These are phyloP conservation scores for Mastomys natalensis DNA, from an alignment of 2,113 vertebrate genomes.

Conservation along the genomic window DNA sequence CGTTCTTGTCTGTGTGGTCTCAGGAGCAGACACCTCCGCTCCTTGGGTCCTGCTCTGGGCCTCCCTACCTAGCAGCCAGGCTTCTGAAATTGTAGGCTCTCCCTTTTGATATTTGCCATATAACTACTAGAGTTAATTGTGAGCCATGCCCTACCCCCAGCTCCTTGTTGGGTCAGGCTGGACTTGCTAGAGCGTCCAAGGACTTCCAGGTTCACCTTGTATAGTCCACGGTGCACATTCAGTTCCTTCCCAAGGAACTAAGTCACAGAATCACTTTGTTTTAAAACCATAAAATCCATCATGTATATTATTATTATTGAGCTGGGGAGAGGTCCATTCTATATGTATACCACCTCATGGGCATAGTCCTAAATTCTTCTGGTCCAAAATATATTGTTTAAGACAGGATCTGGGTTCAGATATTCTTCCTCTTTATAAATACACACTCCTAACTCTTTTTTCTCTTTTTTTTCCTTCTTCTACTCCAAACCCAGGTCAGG, in stretches of 20 bases:
- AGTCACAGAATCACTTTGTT: not conserved
- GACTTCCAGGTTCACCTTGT: not conserved
- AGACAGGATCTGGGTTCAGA: not conserved
- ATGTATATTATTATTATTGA: not conserved
- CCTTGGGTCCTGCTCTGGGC: not conserved
- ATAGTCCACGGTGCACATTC: not conserved
- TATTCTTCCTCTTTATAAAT: not conserved
- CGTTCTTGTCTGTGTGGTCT: too few species aligned
- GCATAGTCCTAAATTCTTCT: not conserved
- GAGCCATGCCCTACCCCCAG: not conserved
- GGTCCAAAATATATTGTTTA: not conserved
- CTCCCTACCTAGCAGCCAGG: not conserved
- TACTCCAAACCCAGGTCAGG: accelerated
- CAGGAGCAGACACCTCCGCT: not conserved
- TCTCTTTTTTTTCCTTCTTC: not conserved
- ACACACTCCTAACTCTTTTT: not conserved
- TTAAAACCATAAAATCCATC: not conserved
- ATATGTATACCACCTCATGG: too few species aligned
- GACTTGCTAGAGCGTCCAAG: not conserved
- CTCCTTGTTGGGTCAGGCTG: too few species aligned
- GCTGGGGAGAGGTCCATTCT: too few species aligned
- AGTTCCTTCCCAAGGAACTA: not conserved
- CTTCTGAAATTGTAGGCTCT: not conserved
- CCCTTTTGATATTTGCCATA: not conserved
- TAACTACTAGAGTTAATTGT: not conserved